Base-by-base conservation (phyloP, 1,140 invertebrate species). In the Euura lappo region DNA sequence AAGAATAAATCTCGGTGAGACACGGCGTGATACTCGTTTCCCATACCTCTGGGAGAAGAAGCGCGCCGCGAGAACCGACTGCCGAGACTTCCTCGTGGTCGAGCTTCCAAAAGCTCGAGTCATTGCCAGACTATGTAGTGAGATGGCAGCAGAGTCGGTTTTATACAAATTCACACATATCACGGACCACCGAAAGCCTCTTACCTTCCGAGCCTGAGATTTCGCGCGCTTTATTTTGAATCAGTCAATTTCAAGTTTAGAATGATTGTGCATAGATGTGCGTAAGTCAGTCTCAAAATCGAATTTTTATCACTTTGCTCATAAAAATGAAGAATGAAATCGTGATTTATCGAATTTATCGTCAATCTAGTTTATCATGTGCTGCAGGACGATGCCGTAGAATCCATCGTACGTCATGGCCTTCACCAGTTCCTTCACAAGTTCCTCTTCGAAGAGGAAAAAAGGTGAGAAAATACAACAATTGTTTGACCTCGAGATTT, bases 371-470 rank as follows among this genome's bases (percentile, higher is more conserved):
- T 44, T 68, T 68, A 44, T 64, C 8, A 45, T 71, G 45, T 72
- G 45, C 84, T 85, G 68, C 77, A 86, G 83, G 81, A 79, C 81
- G 75, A 86, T 84, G 79, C 83, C 81, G 80, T 83, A 78, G 79
- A 75, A 79, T 71, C 75, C 70, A 72, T 70, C 51, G 74, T 47
- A 81, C 72, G 51, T 60, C 77, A 87, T 87, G 85, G 83, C 82
- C 74, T 79, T 76, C 65, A 82, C 72, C 66, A 76, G 68, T 73
- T 81, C 81, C 71, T 77, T 76, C 67, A 77, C 75, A 44, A 77
- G 75, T 68, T 72, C 75, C 45, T 75, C 78, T 11, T 79, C 72
- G 42, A 83, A 83, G 78, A 79, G 80, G 69, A 84, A 84, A 81
- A 81, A 81, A 83, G 83, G 84, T 81, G 81, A 71, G 42, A 71